Evolutionary conservation across 2,113 vertebrate genomes (phyloP), one percentile per base, ranked within the genome.

Genomic region (Peromyscus polionotus): DNA sequence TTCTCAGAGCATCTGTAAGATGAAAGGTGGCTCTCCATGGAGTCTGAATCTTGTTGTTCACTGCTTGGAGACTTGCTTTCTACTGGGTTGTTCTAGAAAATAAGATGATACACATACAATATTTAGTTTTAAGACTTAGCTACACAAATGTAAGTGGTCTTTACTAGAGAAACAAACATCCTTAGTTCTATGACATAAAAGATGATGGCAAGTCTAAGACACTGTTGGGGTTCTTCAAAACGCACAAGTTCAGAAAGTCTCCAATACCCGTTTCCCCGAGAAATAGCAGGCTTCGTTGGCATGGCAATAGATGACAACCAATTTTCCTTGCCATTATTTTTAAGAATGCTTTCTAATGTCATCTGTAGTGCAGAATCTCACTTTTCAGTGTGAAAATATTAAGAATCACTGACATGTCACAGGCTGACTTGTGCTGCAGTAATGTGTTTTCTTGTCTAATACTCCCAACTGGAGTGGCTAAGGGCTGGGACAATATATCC

Each of bases 381-480:
- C 31, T n/a, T 92, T 65, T 68, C 57, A 81, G 20, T 77, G 92
- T 81, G 93, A 85, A 94, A 76, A 70, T 19, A 45, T 17, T 22
- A 59, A 93, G 63, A 88, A 68, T 79, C 31, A 12, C 87, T 31
- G 24, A 42, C 12, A 75, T 42, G 87, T 7, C 14, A 4, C 4
- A 54, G 28, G 36, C 8, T 83, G 57, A 51, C 72, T 48, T n/a
- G 7, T 80, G 48, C 33, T 33, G 13, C 28, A 70, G 9, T 51
- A 6, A 61, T 24, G 8, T 8, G 1, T 88, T 45, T 42, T 85
- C 39, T 65, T 65, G 39, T 42, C 87, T 90, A 4, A 9, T 72
- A 9, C 4, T 31, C 11, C 36, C 33, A 77, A 26, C 0, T 51
- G 61, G 80, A 94, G 72, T 57, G 36, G n/a, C 39, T 12, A 28